Evolutionary conservation across 2,113 vertebrate genomes (phyloP).

Genomic region (Chunga burmeisteri): DNA sequence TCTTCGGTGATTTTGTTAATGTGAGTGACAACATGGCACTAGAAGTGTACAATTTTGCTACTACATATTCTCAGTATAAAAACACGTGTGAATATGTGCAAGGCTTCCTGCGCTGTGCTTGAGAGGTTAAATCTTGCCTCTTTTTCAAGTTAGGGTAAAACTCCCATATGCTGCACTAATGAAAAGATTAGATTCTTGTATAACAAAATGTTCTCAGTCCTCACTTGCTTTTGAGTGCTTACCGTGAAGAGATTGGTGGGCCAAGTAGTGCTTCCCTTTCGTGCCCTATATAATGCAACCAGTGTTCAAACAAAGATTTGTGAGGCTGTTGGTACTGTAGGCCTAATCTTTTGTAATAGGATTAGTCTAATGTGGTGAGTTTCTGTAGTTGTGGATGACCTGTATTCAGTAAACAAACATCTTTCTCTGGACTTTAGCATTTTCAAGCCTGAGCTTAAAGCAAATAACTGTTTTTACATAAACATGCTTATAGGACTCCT

Average conservation of each 20-base stretch:
- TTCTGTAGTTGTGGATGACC: constrained; percentile 38
- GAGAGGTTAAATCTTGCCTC: neutral
- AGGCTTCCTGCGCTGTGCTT: neutral
- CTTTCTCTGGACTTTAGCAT: constrained; percentile 55
- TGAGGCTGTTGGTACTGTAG: constrained; percentile 1
- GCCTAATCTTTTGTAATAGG: constrained; percentile 62
- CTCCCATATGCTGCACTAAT: neutral
- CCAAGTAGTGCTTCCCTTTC: neutral
- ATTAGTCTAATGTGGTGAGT: constrained; percentile 62
- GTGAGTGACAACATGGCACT: neutral
- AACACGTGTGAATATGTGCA: neutral
- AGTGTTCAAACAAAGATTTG: constrained; percentile 27
- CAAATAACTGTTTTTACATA: neutral
- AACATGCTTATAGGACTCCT: neutral
- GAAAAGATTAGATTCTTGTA: neutral
- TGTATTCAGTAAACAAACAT: constrained; percentile 59
- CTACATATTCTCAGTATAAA: neutral
- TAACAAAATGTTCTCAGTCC: neutral
- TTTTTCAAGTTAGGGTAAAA: neutral
- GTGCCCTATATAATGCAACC: constrained; percentile 22
- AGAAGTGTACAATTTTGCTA: neutral
- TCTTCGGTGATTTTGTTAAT: neutral
- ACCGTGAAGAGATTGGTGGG: neutral
- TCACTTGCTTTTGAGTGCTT: neutral
- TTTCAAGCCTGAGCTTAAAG: too few species aligned